A percentile compares a stretch with the other conserved stretches of the same genome.
Evolutionary conservation across 53 echinoderm and acorn worm species (phyloP).

Genomic region (Apostichopus leukothele): DNA sequence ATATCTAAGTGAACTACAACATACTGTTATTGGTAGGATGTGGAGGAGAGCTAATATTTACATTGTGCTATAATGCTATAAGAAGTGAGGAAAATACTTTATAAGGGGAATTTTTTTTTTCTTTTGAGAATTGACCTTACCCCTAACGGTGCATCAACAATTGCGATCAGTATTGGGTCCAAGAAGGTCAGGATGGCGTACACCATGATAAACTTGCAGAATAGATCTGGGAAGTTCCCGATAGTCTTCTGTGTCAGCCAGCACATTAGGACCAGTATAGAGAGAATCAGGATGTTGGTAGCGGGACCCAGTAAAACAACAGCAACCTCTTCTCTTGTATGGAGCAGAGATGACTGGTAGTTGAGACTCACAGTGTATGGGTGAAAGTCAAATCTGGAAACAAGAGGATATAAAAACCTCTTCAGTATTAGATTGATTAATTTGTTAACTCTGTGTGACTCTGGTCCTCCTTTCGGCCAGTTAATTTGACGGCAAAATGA

Average conservation of each 20-base stretch:
- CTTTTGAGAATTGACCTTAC: conserved; percentile 53
- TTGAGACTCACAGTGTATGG: conserved; percentile 94
- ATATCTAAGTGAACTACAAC: too few species aligned
- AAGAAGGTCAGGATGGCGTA: conserved; percentile 82
- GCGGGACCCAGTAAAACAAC: conserved; percentile 92
- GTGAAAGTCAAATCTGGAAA: conserved; percentile 77
- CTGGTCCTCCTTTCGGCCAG: too few species aligned
- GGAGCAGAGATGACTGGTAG: conserved; percentile 93
- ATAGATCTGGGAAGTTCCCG: conserved; percentile 86
- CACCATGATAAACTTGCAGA: conserved; percentile 96
- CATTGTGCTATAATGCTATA: too few species aligned
- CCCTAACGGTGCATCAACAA: conserved; percentile 89
- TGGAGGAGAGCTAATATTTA: too few species aligned
- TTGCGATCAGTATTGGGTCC: conserved; percentile 83
- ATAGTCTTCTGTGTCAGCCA: conserved; percentile 86
- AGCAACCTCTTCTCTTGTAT: conserved; percentile 77
- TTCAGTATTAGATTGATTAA: too few species aligned
- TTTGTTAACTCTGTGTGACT: too few species aligned
- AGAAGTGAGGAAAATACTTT: too few species aligned
- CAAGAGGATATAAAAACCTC: too few species aligned
- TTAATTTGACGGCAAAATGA: too few species aligned
- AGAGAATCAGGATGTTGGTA: conserved; percentile 77
- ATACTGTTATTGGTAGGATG: too few species aligned
- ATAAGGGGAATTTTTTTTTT: neutral
- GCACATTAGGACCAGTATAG: conserved; percentile 64